phyloP scores from a whole-genome alignment of 2,797 vertebrate genomes.

The Cossypha polioptera region DNA sequence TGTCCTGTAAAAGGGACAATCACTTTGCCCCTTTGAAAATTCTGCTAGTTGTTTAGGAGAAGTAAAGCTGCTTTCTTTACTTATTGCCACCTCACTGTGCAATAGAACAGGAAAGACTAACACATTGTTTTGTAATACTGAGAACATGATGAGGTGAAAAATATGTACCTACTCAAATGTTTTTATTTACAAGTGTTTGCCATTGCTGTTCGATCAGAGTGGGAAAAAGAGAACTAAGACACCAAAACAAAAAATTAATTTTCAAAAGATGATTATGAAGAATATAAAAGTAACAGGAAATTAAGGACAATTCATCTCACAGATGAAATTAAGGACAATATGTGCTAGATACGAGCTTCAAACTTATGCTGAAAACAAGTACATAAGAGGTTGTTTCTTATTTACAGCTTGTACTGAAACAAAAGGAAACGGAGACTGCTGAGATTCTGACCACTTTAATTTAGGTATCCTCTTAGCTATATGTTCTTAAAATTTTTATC shows the following conservation, averaged over 20 bases:
- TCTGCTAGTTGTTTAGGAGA: neutral
- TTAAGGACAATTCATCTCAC: neutral
- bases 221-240: neutral
- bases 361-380: neutral
- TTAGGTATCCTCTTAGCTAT: neutral
- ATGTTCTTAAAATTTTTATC: neutral
- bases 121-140: neutral
- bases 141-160: neutral
- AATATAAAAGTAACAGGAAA: neutral
- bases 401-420: neutral
- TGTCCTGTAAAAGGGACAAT: neutral
- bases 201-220: neutral
- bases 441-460: neutral
- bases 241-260: neutral
- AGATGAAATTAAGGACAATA: neutral
- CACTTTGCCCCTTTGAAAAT: neutral
- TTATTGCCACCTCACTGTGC: neutral
- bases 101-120: neutral
- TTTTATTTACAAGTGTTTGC: neutral
- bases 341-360: neutral
- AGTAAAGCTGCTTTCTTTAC: neutral
- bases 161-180: neutral
- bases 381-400: neutral
- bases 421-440: neutral
- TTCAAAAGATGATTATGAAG: neutral